phyloP scores from a whole-genome alignment of 2,888 invertebrate species.

The Leucophora obtusa region DNA sequence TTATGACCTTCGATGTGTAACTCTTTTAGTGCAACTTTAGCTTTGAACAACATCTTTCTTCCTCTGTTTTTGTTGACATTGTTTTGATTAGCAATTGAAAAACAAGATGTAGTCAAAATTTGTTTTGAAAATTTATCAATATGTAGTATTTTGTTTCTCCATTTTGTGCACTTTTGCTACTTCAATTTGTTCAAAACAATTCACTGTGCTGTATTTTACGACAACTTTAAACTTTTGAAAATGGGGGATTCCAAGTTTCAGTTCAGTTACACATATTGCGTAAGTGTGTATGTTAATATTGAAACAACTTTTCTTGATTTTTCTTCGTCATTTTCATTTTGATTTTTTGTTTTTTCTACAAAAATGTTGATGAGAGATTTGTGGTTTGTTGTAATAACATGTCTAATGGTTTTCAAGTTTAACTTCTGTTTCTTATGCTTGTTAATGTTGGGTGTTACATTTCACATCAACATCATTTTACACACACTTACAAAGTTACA shows the following conservation, averaged over 20 bases:
- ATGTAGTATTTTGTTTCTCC: not conserved
- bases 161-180: too few species aligned
- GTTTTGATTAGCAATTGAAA: constrained; percentile 1
- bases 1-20: too few species aligned
- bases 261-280: not conserved
- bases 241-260: not conserved
- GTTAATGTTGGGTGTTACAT: constrained; percentile 47
- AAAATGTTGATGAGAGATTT: constrained; percentile 1
- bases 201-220: not conserved
- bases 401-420: constrained; percentile 52
- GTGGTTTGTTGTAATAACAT: constrained; percentile 49
- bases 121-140: not conserved
- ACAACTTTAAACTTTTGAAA: not conserved
- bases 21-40: not conserved
- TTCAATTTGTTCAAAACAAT: not conserved
- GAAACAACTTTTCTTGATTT: not conserved
- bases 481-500: not conserved
- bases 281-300: not conserved
- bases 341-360: not conserved
- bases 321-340: not conserved
- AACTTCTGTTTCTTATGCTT: constrained; percentile 40
- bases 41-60: not conserved
- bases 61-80: not conserved
- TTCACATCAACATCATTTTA: constrained; percentile 41
- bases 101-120: not conserved